Evolutionary conservation across 2,888 invertebrate genomes (phyloP), one percentile per base, ranked within the genome.

Genomic region (Alsophila aescularia): DNA sequence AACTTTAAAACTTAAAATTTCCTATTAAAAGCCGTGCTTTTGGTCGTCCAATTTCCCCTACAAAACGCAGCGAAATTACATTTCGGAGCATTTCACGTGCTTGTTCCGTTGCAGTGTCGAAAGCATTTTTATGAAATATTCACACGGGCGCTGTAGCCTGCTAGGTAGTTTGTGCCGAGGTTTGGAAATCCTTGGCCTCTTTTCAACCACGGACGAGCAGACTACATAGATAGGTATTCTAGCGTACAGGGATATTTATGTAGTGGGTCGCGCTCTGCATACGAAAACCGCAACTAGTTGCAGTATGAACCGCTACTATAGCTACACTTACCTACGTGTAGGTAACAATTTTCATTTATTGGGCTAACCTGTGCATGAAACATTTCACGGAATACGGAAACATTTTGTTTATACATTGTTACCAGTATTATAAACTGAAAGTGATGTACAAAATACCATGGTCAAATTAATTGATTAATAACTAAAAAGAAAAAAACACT

Each of bases 121-220:
- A 60, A 39, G 52, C 51, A 51, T 58, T 54, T 52, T 49, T 32
- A 45, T 62, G 34, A 62, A 62, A 53, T 51, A 62, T 64, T 55
- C 48, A 64, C 27, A 18, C 12, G 14, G n/a, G 43, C 39, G 51
- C 55, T 52, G 44, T 51, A 27, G 36, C 50, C 48, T 52, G 39
- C 12, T 31, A 31, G 27, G 24, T 39, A 49, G 43, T 49, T 32
- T 37, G 50, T 42, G 37, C 16, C 15, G 55, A 40, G 68, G 71
- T 70, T 70, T 70, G 73, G 56, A 74, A 79, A 79, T 79, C 74
- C 76, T 75, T 72, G 73, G 75, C 72, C 69, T 53, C 64, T 64
- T 72, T 77, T 76, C 50, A 29, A 31, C 12, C 37, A 56, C 58
- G 49, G 60, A 12, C 34, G 13, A 36, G 32, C 37, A 40, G 47